A percentile compares a stretch with the other conserved stretches of the same genome.
These are phyloP conservation scores for Chloropsis cyanopogon DNA, from an alignment of 2,113 vertebrate genomes.

Conservation along the genomic window DNA sequence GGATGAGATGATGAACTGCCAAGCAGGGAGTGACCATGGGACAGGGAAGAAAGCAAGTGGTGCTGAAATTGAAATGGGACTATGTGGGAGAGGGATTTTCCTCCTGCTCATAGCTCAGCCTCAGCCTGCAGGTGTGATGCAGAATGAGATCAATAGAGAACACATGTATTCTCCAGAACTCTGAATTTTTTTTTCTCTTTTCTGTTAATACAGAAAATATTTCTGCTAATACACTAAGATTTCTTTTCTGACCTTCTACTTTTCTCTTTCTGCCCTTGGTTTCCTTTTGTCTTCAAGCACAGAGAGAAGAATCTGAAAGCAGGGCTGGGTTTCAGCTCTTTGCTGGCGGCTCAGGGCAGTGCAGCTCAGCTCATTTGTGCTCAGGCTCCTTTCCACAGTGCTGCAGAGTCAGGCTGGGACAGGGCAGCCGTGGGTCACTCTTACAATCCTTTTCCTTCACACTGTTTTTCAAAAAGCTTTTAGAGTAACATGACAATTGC, in stretches of 20 bases:
- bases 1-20: background rate
- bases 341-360: background rate
- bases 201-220: background rate
- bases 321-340: background rate
- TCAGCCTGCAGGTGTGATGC: background rate
- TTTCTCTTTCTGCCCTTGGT: background rate
- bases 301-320: background rate
- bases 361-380: background rate
- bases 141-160: background rate
- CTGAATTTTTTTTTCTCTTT: background rate
- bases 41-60: background rate
- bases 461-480: background rate
- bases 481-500: background rate
- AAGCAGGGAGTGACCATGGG: background rate
- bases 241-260: background rate
- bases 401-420: background rate
- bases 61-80: background rate
- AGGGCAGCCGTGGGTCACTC: background rate
- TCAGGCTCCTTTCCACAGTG: background rate
- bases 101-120: background rate
- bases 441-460: background rate
- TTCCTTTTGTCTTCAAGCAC: slow-evolving; percentile 15
- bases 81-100: background rate
- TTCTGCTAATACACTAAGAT: background rate
- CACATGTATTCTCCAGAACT: background rate